phyloP scores from a whole-genome alignment of 2,888 invertebrate genomes.

The Lasioglossum lativentre region DNA sequence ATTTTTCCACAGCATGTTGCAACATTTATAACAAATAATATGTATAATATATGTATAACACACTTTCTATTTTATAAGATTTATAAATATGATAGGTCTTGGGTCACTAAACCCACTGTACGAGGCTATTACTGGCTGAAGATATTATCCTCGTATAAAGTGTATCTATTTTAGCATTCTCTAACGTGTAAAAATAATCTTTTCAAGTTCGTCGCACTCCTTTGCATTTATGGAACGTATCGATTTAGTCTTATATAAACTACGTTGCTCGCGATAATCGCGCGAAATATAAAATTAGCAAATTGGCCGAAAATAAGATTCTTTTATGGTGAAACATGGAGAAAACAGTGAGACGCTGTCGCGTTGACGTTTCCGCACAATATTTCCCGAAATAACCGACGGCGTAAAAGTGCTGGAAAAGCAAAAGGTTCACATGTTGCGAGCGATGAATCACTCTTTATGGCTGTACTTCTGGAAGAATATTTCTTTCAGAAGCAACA shows the following conservation, averaged over 20 bases:
- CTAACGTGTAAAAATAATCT: slow-evolving; percentile 28
- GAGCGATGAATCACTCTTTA: slow-evolving; percentile 54
- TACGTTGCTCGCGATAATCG: too few relatives aligned
- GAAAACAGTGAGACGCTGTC: slow-evolving; percentile 11
- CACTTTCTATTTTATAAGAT: neutral
- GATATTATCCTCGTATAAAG: neutral
- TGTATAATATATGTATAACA: neutral
- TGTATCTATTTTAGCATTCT: slow-evolving; percentile 23
- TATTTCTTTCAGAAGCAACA: slow-evolving; percentile 42
- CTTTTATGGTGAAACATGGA: neutral
- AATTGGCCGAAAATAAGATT: neutral
- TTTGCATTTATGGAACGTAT: slow-evolving; percentile 1
- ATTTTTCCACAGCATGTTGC: neutral
- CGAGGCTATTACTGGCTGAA: slow-evolving; percentile 1
- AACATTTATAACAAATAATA: too few relatives aligned
- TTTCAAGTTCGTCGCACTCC: neutral
- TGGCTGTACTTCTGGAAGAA: slow-evolving; percentile 34
- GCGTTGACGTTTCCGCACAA: slow-evolving; percentile 27
- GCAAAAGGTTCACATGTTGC: slow-evolving; percentile 25
- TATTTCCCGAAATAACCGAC: slow-evolving; percentile 45
- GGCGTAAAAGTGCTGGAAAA: slow-evolving; percentile 28
- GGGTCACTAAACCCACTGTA: slow-evolving; percentile 6
- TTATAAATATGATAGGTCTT: neutral
- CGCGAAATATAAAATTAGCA: neutral
- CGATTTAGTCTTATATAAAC: slow-evolving; percentile 1